Conservation (phyloP, 1,140 invertebrate species). For the Forficula auricularia region DNA sequence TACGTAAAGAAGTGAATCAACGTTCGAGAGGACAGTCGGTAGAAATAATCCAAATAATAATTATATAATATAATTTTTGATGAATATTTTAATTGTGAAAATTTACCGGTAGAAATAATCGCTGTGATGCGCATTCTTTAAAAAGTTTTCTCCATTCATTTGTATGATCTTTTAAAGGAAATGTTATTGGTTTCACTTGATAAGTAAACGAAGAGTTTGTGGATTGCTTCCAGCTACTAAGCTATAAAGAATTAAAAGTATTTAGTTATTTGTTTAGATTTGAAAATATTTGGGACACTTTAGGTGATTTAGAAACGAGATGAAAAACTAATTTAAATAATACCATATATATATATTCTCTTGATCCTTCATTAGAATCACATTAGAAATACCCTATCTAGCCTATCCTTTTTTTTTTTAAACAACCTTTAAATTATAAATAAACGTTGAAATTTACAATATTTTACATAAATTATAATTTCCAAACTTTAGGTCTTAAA, state of each 20-base stretch:
- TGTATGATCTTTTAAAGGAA: slow-evolving; percentile 49
- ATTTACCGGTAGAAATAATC: slow-evolving; percentile 80
- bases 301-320: slow-evolving; percentile 1
- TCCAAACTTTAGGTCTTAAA: no score
- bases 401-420: no score
- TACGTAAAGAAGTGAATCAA: slow-evolving; percentile 80
- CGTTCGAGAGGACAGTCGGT: slow-evolving; percentile 54
- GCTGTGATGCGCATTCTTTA: slow-evolving; percentile 80
- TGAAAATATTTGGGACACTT: not conserved
- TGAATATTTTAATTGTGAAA: slow-evolving; percentile 18
- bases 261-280: not conserved
- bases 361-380: no score
- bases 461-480: no score
- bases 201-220: slow-evolving; percentile 48
- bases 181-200: slow-evolving; percentile 54
- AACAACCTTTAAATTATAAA: no score
- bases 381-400: no score
- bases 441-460: no score
- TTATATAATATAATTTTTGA: slow-evolving; percentile 6
- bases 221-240: slow-evolving; percentile 47
- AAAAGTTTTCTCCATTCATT: slow-evolving; percentile 73
- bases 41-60: slow-evolving; percentile 23
- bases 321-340: not conserved
- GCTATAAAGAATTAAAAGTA: slow-evolving; percentile 23
- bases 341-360: no score